These are phyloP conservation scores for Paraescarpia echinospica DNA, from an alignment of 1,140 invertebrate genomes.

Conservation along the genomic window DNA sequence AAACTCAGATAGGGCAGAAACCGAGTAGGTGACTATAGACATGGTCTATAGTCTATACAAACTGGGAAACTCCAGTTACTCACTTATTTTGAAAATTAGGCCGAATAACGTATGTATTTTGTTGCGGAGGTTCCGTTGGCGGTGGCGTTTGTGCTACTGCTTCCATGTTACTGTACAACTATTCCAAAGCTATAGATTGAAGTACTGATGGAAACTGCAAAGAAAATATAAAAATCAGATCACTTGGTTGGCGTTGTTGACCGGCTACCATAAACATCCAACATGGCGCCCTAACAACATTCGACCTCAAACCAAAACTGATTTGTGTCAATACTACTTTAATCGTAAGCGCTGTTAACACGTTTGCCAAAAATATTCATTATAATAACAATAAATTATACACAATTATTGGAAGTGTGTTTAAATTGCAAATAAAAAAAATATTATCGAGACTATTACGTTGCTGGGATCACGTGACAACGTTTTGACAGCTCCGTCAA, in stretches of 20 bases:
- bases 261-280: neutral
- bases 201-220: neutral
- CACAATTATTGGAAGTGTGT: neutral
- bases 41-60: neutral
- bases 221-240: neutral
- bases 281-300: neutral
- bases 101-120: slow-evolving; percentile 48
- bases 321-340: neutral
- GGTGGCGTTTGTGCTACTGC: neutral
- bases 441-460: neutral
- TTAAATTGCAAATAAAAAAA: neutral
- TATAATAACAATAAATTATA: neutral
- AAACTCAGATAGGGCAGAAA: too few relatives aligned
- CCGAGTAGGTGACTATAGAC: too few relatives aligned
- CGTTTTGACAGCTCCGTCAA: neutral
- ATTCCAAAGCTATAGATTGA: neutral
- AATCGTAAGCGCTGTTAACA: neutral
- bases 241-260: neutral
- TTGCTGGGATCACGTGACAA: neutral
- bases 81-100: slow-evolving; percentile 50
- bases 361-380: neutral
- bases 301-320: neutral
- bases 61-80: slow-evolving; percentile 12
- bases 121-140: neutral
- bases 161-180: neutral